Evolutionary conservation across 1,140 invertebrate species (phyloP), one percentile per base, ranked within the genome.

Genomic region (Sinella curviseta): DNA sequence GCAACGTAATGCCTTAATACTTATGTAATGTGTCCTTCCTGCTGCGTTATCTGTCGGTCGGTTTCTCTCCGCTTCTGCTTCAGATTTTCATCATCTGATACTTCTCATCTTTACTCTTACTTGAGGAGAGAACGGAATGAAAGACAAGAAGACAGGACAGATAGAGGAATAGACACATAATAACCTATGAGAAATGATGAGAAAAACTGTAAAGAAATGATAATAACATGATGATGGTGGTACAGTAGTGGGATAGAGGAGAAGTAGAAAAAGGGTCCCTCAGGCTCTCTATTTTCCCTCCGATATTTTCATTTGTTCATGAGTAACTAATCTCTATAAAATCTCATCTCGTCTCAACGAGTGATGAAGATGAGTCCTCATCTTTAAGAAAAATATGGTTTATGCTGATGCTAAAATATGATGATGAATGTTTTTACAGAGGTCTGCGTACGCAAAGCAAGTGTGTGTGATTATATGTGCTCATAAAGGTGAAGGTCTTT

Each of bases 1-100:
- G 81, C 78, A 76, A 77, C 74, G 78, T 82, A 82, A 82, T 80
- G 78, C 65, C 31, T 76, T 82, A 82, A 82, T 82, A 79, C 75
- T 70, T 75, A 75, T 78, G 78, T 82, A 79, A 79, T 82, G 81
- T 77, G 74, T 79, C 57, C 34, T 76, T 79, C 77, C 76, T 48
- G 77, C 75, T 82, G 77, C 57, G 75, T 76, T 79, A 76, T 79
- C 78, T 79, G 78, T 79, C 78, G 78, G 80, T 81, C 77, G 65
- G 36, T 65, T 55, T 33, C 65, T 70, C 65, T 33, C n/a, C n/a
- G n/a, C n/a, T n/a, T n/a, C n/a, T n/a, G n/a, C n/a, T n/a, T n/a
- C n/a, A n/a, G n/a, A n/a, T n/a, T n/a, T n/a, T n/a, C n/a, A n/a
- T n/a, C n/a, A n/a, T n/a, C n/a, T n/a, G n/a, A n/a, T n/a, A n/a